These are phyloP conservation scores for Megaleporinus macrocephalus DNA, from an alignment of 2,113 vertebrate species.

Conservation along the genomic window DNA sequence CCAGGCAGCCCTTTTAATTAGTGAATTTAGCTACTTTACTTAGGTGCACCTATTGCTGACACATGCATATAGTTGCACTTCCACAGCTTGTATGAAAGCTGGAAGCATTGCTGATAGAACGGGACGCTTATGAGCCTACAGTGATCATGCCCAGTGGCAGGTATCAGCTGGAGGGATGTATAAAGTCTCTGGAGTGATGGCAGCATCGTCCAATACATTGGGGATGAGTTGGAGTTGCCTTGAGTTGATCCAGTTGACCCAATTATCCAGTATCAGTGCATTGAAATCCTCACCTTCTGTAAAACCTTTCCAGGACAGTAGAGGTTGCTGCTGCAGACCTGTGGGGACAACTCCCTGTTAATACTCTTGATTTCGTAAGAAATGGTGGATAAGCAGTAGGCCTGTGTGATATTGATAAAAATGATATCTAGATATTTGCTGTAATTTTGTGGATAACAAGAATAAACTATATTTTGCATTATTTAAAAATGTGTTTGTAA, in stretches of 20 bases:
- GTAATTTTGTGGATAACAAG: no score
- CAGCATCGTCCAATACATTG: not conserved
- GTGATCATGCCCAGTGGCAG: not conserved
- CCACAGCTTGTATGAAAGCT: no score
- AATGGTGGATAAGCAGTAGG: no score
- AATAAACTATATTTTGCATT: no score
- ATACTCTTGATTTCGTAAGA: no score
- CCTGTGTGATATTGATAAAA: no score
- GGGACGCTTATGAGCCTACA: not conserved
- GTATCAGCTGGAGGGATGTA: not conserved
- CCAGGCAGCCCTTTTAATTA: not conserved
- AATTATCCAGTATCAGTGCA: not conserved
- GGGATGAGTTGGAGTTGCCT: not conserved
- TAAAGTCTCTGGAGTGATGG: not conserved
- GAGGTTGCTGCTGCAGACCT: not conserved
- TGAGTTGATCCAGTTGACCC: no score
- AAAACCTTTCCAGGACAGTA: not conserved
- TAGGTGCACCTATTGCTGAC: not conserved
- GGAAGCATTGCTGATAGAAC: not conserved
- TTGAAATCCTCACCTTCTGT: not conserved
- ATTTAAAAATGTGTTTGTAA: no score
- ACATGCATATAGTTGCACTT: no score
- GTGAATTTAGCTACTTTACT: not conserved
- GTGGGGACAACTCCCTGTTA: no score
- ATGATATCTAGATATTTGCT: no score